These are phyloP conservation scores for Formica selysi DNA, from an alignment of 1,140 invertebrate species.

Conservation along the genomic window DNA sequence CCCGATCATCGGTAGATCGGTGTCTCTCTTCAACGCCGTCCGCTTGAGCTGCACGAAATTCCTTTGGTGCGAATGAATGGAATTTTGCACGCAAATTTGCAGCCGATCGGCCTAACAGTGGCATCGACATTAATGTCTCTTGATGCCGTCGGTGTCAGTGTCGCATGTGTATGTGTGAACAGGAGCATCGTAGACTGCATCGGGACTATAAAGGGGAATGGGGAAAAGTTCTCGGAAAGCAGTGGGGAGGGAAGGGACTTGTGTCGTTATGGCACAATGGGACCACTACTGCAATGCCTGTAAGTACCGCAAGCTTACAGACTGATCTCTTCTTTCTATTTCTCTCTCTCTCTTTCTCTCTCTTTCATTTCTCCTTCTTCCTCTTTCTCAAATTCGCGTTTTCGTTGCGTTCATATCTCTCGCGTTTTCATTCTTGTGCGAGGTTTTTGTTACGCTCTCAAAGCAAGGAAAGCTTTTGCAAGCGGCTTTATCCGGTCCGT, in stretches of 20 bases:
- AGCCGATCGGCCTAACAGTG: conserved; percentile 29
- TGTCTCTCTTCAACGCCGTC: conserved; percentile 7
- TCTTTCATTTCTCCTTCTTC: conserved; percentile 8
- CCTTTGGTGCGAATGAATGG: conserved; percentile 9
- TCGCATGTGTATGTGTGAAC: conserved; percentile 49
- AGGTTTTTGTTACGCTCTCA: conserved; percentile 57
- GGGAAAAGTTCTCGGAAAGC: conserved; percentile 65
- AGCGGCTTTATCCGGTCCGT: conserved; percentile 51
- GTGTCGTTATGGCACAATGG: conserved; percentile 79
- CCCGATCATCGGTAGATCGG: conserved; percentile 59
- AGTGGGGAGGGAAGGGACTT: conserved; percentile 72
- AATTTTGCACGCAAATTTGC: conserved; percentile 26
- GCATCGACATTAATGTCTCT: conserved; percentile 58
- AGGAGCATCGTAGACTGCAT: conserved; percentile 56
- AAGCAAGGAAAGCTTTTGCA: conserved; percentile 66
- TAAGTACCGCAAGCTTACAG: conserved; percentile 77
- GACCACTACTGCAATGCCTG: conserved; percentile 75
- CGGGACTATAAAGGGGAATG: conserved; percentile 47
- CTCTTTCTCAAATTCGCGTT: conserved; percentile 44
- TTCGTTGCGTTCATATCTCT: conserved; percentile 52
- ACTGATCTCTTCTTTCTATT: conserved; percentile 64
- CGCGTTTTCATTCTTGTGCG: conserved; percentile 55
- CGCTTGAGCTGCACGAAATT: conserved; percentile 10
- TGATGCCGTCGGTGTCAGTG: conserved; percentile 42
- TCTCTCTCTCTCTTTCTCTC: conserved; percentile 27